These are phyloP conservation scores for Colostygia pectinataria DNA, from an alignment of 2,888 invertebrate genomes.

Conservation along the genomic window DNA sequence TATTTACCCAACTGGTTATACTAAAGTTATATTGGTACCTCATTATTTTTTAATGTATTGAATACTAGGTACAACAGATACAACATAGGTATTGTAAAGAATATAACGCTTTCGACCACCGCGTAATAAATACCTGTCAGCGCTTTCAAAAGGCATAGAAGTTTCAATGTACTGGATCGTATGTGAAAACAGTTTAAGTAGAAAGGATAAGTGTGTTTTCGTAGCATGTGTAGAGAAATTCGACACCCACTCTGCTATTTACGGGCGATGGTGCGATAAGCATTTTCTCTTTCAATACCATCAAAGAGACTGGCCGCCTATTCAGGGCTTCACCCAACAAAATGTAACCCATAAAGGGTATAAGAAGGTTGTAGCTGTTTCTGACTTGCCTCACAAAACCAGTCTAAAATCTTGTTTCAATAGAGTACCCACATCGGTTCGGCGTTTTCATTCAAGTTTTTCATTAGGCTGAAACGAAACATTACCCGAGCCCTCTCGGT, in stretches of 20 bases:
- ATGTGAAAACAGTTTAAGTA: conserved; percentile 75
- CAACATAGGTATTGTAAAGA: too few species aligned
- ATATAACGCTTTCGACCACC: conserved; percentile 13
- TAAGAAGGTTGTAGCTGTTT: conserved; percentile 66
- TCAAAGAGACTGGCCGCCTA: conserved; percentile 77
- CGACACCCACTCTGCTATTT: conserved; percentile 77
- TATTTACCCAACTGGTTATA: too few species aligned
- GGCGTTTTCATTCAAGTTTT: conserved; percentile 47
- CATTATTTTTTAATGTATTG: too few species aligned
- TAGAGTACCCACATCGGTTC: conserved; percentile 40
- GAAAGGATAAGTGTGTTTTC: conserved; percentile 79
- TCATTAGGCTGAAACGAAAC: conserved; percentile 57
- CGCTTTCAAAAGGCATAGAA: conserved; percentile 59
- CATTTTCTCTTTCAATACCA: conserved; percentile 79
- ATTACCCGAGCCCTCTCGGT: conserved; percentile 61
- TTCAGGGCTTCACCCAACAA: conserved; percentile 67
- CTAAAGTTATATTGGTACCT: too few species aligned
- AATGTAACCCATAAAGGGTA: conserved; percentile 71
- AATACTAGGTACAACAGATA: too few species aligned
- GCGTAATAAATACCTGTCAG: conserved; percentile 48
- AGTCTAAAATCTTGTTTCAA: conserved; percentile 53
- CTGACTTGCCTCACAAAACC: conserved; percentile 55
- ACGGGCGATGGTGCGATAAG: conserved; percentile 78
- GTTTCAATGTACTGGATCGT: conserved; percentile 65
- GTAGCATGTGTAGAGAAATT: conserved; percentile 74